Conservation (phyloP, 1,140 invertebrate genomes). For the Helicoverpa armigera region DNA sequence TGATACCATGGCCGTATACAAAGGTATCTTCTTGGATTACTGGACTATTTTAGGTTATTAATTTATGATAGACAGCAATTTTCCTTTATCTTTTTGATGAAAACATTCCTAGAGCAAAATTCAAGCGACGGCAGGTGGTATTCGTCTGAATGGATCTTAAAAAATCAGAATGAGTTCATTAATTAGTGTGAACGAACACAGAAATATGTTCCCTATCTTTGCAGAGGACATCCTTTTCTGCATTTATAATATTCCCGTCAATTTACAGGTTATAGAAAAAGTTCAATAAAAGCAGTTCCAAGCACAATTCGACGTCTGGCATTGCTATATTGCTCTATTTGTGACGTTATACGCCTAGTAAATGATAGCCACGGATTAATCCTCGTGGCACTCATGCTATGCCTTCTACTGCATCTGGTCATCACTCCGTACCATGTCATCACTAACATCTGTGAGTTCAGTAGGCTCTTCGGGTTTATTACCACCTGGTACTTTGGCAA, state of each 20-base stretch:
- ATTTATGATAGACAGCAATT: too few species aligned
- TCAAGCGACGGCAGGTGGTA: too few species aligned
- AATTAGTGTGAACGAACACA: too few species aligned
- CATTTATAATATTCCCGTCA: too few species aligned
- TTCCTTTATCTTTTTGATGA: too few species aligned
- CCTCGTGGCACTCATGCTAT: constrained; percentile 53
- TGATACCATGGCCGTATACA: constrained; percentile 1
- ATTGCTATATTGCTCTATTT: constrained; percentile 35
- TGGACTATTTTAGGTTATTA: too few species aligned
- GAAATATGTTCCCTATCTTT: too few species aligned
- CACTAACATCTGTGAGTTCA: constrained; percentile 52
- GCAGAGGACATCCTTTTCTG: too few species aligned
- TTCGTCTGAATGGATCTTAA: too few species aligned
- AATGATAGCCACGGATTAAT: constrained; percentile 42
- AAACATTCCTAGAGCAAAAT: too few species aligned
- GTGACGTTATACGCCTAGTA: constrained; percentile 45
- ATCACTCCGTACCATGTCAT: constrained; percentile 63
- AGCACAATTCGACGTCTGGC: constrained; percentile 31
- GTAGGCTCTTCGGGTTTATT: background rate
- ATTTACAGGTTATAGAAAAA: background rate
- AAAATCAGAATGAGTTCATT: too few species aligned
- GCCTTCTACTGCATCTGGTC: constrained; percentile 60
- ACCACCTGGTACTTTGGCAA: background rate
- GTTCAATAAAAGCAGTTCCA: background rate
- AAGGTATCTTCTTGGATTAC: background rate